Base-by-base conservation (phyloP, 2,888 invertebrate species). In the Drosophila sordidula region DNA sequence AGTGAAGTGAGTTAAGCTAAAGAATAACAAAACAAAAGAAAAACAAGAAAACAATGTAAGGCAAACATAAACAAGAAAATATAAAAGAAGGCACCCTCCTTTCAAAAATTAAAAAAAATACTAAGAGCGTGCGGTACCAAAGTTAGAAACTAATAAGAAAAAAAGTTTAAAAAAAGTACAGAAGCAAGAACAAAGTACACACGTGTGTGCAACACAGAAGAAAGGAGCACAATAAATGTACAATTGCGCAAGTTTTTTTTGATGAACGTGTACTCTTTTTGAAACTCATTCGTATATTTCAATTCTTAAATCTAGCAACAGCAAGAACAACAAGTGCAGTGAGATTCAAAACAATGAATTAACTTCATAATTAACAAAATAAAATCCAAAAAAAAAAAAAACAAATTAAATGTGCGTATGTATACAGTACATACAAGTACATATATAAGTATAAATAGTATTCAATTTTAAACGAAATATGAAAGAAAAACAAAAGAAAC, bases 151-250 rank as follows among this genome's bases (percentile, higher is more conserved):
- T 44, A 32, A 22, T 9, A 11, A 36, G 1, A 16, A 22, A n/a
- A 52, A 38, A 32, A n/a, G n/a, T n/a, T n/a, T 16, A 39, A 38
- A 25, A 8, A 8, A 34, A 61, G 18, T 34, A 41, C 12, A 26
- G 25, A 29, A 16, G 14, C 12, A 63, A 26, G 36, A 39, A 22
- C 4, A 26, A 54, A 49, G 29, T 38, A 49, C 26, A 38, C 16
- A 12, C 29, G 62, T 16, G 32, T 42, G 36, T 25, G 44, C 25
- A 51, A 18, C 34, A 11, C 29, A 22, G 57, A 50, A 49, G 26
- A 66, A 58, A 45, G 51, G 62, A 75, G 63, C 78, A 75, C 56
- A 65, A 69, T 50, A 36, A 52, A 64, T 59, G 61, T 68, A 68
- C 63, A 70, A 75, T 57, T 47, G 59, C 58, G 39, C 55, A 68